Evolutionary conservation across 2,797 vertebrate species (phyloP), one percentile per base, ranked within the genome.

Genomic region (Lepidocolaptes lacrymiger): DNA sequence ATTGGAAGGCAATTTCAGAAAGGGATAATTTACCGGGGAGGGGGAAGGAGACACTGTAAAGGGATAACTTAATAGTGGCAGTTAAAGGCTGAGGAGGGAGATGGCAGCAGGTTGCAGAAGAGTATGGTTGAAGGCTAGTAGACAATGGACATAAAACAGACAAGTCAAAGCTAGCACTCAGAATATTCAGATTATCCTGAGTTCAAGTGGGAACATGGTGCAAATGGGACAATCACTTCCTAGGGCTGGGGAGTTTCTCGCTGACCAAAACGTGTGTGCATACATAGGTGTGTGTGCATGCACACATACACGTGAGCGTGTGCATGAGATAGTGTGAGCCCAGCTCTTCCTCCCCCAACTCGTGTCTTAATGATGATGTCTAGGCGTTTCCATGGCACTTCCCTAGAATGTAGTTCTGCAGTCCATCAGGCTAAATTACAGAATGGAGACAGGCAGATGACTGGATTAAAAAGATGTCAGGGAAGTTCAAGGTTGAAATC

Each of bases 401-500:
- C 52, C 71, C 89, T 82, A 96, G 91, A 95, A 97, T 94, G 96
- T 14, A 68, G 74, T 26, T 88, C 95, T 95, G 95, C 93, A 96
- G 85, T 69, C 92, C 85, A 91, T 96, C 91, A 92, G 79, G 73
- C 77, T 88, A 87, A 90, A 93, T 93, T 90, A 94, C 85, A 90
- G 93, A 85, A 90, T 14, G 52, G 67, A 96, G 91, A 96, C 93
- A 88, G 80, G 89, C 91, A 95, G 80, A 94, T 93, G 96, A 95
- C 93, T 91, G 88, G 83, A 95, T 97, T 94, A 96, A 96, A 96
- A 91, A 97, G 93, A 96, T 94, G 91, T 96, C 93, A 97, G 80
- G 74, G 85, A 94, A 93, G 89, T 91, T 94, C 85, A 89, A 88
- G 76, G 95, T 80, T 96, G 95, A 97, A 88, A 96, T 90, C 95